These are phyloP conservation scores for Tinea semifulvella DNA, from an alignment of 2,888 invertebrate genomes.

Conservation along the genomic window DNA sequence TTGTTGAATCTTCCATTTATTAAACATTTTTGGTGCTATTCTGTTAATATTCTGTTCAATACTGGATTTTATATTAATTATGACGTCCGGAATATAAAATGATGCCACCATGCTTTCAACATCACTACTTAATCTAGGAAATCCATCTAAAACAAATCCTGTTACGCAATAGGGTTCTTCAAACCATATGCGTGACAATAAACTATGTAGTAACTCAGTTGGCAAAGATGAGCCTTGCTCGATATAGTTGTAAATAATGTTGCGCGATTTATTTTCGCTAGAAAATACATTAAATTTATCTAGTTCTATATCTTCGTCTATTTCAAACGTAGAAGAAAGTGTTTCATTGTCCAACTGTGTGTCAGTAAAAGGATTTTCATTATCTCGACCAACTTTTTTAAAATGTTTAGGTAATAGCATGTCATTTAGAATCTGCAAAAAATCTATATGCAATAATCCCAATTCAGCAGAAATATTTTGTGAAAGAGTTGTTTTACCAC, in stretches of 20 bases:
- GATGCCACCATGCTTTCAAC: slow-evolving; percentile 56
- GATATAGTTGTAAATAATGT: slow-evolving; percentile 54
- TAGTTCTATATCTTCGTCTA: slow-evolving; percentile 48
- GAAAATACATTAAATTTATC: slow-evolving; percentile 36
- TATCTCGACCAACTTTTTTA: slow-evolving; percentile 47
- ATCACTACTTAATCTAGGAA: slow-evolving; percentile 66
- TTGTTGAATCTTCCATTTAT: slow-evolving; percentile 45
- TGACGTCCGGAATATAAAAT: slow-evolving; percentile 66
- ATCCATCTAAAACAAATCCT: slow-evolving; percentile 70
- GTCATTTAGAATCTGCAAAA: slow-evolving; percentile 40
- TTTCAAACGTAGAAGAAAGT: not conserved
- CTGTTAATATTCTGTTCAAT: slow-evolving; percentile 37
- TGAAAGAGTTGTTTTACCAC: slow-evolving; percentile 62
- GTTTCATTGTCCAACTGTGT: slow-evolving; percentile 36
- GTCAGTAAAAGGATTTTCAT: slow-evolving; percentile 49
- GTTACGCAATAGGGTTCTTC: slow-evolving; percentile 47
- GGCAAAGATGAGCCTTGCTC: slow-evolving; percentile 54
- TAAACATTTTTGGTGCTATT: slow-evolving; percentile 34
- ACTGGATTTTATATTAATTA: slow-evolving; percentile 56
- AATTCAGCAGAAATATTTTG: slow-evolving; percentile 61
- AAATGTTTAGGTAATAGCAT: slow-evolving; percentile 46
- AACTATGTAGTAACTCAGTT: slow-evolving; percentile 42
- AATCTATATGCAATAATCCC: slow-evolving; percentile 62
- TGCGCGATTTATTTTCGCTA: slow-evolving; percentile 44
- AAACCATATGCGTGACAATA: slow-evolving; percentile 61